Percentiles rank a stretch among this genome's conserved stretches.
phyloP scores from a whole-genome alignment of 1,140 invertebrate genomes.

The Semibalanus balanoides region DNA sequence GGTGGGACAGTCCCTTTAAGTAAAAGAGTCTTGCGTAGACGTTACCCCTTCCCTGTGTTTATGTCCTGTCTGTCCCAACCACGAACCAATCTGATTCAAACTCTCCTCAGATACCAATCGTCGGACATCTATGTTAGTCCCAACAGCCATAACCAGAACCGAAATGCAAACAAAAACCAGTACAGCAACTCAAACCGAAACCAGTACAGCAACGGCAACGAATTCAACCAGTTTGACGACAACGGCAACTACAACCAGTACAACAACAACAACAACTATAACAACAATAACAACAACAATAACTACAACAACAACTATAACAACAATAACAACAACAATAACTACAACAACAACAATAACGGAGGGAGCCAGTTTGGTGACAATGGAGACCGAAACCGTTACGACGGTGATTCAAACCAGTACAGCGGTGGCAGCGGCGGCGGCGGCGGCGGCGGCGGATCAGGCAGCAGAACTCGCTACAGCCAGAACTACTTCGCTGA shows the following conservation, averaged over 20 bases:
- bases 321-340: conserved; percentile 8
- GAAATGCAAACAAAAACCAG: neutral
- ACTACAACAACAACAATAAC: conserved; percentile 5
- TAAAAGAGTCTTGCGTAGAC: too few relatives aligned
- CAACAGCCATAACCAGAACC: neutral
- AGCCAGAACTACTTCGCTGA: neutral
- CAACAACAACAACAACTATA: conserved; percentile 7
- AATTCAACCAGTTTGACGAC: neutral
- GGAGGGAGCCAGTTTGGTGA: neutral
- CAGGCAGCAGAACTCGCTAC: neutral
- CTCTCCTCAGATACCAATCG: too few relatives aligned
- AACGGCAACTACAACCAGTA: conserved; percentile 6
- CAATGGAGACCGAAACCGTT: neutral
- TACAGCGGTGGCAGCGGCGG: neutral
- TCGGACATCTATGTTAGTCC: neutral
- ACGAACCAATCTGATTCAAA: too few relatives aligned
- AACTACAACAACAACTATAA: conserved; percentile 12
- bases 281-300: neutral
- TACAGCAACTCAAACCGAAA: neutral
- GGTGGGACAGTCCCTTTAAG: too few relatives aligned
- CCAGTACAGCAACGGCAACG: conserved; percentile 1
- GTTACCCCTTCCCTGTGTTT: too few relatives aligned
- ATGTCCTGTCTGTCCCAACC: too few relatives aligned
- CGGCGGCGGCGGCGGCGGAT: neutral
- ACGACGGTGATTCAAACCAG: conserved; percentile 5